Evolutionary conservation across 2,113 vertebrate genomes (phyloP), one percentile per base, ranked within the genome.

Genomic region (Glaucidium brasilianum): DNA sequence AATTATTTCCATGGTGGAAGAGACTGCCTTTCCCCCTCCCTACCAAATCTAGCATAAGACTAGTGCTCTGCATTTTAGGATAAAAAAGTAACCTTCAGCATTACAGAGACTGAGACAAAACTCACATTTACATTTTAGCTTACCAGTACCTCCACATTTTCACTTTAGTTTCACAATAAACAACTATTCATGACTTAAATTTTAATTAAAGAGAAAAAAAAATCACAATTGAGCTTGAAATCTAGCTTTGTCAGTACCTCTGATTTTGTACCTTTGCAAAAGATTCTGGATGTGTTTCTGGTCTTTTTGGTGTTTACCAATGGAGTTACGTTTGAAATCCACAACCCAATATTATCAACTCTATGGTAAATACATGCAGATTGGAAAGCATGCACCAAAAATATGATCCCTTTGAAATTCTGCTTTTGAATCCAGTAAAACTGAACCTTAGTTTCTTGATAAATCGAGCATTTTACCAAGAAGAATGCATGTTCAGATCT

Each of bases 401-500:
- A 21, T 6, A 60, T 10, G 15, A 94, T 35, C 78, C 72, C 39
- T 75, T 55, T 62, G 63, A 86, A 84, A 84, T 53, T 88, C n/a
- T 85, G 43, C 39, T 85, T 84, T 55, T 47, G 45, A 76, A 80
- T 56, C 5, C 32, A 84, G 32, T 72, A 63, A 64, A 85, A 81
- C 1, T 5, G n/a, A 94, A 63, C 69, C 21, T 58, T 13, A 21
- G 17, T 58, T 92, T 95, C 89, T 91, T 78, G 83, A 76, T 75
- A 89, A 96, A 93, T 43, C 63, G 88, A 73, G 62, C 73, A 53
- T 79, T 94, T 95, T 82, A 92, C 69, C 90, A 92, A 87, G 88
- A 90, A 77, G 37, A 69, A 95, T 17, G 74, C 18, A 85, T 0
- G 3, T 63, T 90, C 89, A 75, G 86, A 94, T 88, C 81, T 94